phyloP scores from a whole-genome alignment of 2,888 invertebrate species.

The Gerosis bhagava region DNA sequence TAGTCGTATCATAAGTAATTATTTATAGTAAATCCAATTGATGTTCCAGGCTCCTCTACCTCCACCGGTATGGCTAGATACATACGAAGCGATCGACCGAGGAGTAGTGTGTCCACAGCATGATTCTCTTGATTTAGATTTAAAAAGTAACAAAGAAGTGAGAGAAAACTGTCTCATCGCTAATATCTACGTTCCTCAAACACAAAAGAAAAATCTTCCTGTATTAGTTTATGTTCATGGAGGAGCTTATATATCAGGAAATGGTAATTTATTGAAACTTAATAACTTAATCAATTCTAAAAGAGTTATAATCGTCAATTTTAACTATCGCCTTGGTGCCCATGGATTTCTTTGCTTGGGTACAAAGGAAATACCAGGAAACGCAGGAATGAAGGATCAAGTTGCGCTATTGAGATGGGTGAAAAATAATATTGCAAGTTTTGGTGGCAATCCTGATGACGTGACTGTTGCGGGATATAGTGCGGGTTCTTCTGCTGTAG shows the following conservation, averaged over 20 bases:
- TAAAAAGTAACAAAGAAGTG: neutral
- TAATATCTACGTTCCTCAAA: constrained; percentile 39
- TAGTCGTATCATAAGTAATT: too few relatives aligned
- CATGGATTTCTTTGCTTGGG: constrained; percentile 54
- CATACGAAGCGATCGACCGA: constrained; percentile 42
- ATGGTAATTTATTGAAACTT: constrained; percentile 38
- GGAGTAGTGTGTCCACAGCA: constrained; percentile 44
- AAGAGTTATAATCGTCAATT: constrained; percentile 48
- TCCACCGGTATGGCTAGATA: constrained; percentile 41
- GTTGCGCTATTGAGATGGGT: constrained; percentile 45
- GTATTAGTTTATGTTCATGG: constrained; percentile 66
- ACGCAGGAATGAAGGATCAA: constrained; percentile 62
- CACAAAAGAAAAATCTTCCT: constrained; percentile 39
- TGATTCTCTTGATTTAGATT: constrained; percentile 1
- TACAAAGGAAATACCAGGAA: constrained; percentile 52
- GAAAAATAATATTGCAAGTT: constrained; percentile 49
- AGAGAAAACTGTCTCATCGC: constrained; percentile 39
- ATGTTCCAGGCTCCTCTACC: constrained; percentile 45
- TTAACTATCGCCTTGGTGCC: constrained; percentile 52
- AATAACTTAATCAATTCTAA: constrained; percentile 40
- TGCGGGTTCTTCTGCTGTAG: constrained; percentile 52
- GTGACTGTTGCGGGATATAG: constrained; percentile 52
- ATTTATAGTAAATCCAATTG: too few relatives aligned
- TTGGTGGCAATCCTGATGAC: constrained; percentile 52
- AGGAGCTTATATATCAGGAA: constrained; percentile 57